A percentile compares a stretch with the other conserved stretches of the same genome.
These are phyloP conservation scores for Bucorvus abyssinicus DNA, from an alignment of 2,797 vertebrate genomes.

Conservation along the genomic window DNA sequence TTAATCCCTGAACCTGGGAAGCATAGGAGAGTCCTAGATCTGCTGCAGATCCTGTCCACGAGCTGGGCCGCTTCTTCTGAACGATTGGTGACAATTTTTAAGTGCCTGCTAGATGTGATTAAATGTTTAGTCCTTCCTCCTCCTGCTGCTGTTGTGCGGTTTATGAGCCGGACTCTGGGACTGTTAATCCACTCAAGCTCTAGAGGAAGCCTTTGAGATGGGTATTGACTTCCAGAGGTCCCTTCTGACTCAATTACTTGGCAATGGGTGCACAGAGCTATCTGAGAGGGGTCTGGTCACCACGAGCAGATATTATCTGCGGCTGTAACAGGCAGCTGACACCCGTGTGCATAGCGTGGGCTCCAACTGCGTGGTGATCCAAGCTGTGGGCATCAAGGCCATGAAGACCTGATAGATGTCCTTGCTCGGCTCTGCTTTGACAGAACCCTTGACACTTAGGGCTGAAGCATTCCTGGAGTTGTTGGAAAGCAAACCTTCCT, in stretches of 20 bases:
- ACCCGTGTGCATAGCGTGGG: neutral
- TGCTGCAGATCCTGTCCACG: neutral
- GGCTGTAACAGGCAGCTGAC: neutral
- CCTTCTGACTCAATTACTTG: neutral
- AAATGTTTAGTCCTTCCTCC: neutral
- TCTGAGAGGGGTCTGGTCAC: neutral
- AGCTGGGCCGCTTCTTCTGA: neutral
- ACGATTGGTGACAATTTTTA: neutral
- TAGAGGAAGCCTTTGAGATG: neutral
- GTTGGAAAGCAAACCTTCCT: neutral
- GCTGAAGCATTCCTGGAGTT: neutral
- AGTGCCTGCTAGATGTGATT: neutral
- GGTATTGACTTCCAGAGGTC: neutral
- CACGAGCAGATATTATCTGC: accelerated
- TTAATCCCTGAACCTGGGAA: neutral
- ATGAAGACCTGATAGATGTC: neutral
- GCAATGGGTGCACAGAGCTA: no score
- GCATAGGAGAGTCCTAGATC: neutral
- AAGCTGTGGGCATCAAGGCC: neutral
- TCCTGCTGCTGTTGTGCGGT: neutral
- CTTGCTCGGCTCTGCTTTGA: neutral
- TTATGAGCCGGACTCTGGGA: neutral
- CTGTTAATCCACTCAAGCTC: neutral
- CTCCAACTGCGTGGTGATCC: accelerated
- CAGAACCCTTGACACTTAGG: neutral